Evolutionary conservation across 2,113 vertebrate genomes (phyloP), one percentile per base, ranked within the genome.

Genomic region (Lamprologus tigripictilis): DNA sequence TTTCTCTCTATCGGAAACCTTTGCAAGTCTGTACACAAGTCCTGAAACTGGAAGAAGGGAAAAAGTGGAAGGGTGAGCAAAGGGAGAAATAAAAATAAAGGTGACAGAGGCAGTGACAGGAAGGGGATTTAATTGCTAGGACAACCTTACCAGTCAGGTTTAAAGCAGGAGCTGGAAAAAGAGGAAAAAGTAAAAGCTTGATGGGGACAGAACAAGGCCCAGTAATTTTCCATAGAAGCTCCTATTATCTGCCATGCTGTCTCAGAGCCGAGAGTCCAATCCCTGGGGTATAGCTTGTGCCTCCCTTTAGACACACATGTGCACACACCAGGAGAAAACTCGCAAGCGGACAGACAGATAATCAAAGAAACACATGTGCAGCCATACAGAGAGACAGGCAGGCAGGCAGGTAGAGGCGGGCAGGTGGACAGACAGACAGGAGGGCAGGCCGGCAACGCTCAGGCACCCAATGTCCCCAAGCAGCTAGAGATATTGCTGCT

Each of bases 401-500:
- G 12, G 76, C 71, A 89, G 84, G 33, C 57, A 85, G 81, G 2
- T 37, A 19, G 66, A 83, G 58, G 79, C 10, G 9, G 83, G 73
- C 57, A 63, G 89, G 37, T 51, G 84, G 89, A 76, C 80, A 89
- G 89, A 80, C 80, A 89, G 89, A 49, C 73, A 73, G 91, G 88
- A 58, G 92, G 86, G 83, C 88, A 92, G 90, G 87, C 84, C 63
- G 26, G 88, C 90, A 71, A 80, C 33, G 89, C 90, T 90, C 86
- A 93, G 84, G 89, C 81, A 85, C 83, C 93, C 93, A 90, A 93
- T 92, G 93, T 95, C 94, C 94, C 94, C 93, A 31, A 93, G 94
- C 93, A 92, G 92, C 90, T 89, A 57, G 42, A 95, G 94, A 96
- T 96, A 94, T 95, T 91, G 83, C 95, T 92, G 96, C 95, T 96